Evolutionary conservation across 2,113 vertebrate species (phyloP).

Genomic region (Esox niger): DNA sequence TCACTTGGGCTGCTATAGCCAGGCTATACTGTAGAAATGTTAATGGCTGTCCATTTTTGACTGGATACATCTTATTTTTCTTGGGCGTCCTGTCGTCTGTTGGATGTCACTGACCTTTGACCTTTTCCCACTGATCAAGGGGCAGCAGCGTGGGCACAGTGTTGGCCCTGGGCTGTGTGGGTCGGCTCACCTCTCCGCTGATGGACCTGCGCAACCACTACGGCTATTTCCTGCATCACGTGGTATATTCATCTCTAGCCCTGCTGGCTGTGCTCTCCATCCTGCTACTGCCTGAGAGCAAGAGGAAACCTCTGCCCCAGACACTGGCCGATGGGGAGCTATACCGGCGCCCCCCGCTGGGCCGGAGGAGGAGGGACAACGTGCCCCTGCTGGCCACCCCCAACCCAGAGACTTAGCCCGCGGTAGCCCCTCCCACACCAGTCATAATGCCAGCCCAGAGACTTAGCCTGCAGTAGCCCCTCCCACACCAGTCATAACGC

Average conservation of each 20-base stretch:
- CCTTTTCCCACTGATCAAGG: constrained; percentile 52
- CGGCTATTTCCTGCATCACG: constrained; percentile 87
- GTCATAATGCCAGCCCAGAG: not conserved
- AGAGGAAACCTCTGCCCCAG: constrained; percentile 85
- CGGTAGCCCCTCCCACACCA: not conserved
- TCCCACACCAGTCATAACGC: constrained; percentile 10
- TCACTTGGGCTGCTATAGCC: too few relatives aligned
- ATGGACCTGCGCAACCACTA: constrained; percentile 86
- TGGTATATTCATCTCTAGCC: constrained; percentile 84
- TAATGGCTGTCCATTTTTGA: not conserved
- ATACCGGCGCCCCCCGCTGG: constrained; percentile 81
- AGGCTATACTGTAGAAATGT: not conserved
- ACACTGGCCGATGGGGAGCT: constrained; percentile 82
- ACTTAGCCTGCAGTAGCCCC: not conserved
- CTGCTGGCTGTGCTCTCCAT: constrained; percentile 87
- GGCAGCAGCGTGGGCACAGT: constrained; percentile 77
- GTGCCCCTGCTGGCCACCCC: constrained; percentile 86
- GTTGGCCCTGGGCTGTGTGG: constrained; percentile 80
- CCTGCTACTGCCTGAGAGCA: constrained; percentile 87
- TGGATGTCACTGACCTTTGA: not conserved
- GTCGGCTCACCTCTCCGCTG: constrained; percentile 81
- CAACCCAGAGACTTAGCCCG: constrained; percentile 75
- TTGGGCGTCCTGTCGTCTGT: not conserved
- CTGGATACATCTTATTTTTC: not conserved
- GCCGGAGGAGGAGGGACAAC: constrained; percentile 77